A percentile compares a stretch with the other conserved stretches of the same genome.
Evolutionary conservation across 30 jellyfish, hydroid and myxozoan species (phyloP).

Genomic region (Hydractinia echinata): DNA sequence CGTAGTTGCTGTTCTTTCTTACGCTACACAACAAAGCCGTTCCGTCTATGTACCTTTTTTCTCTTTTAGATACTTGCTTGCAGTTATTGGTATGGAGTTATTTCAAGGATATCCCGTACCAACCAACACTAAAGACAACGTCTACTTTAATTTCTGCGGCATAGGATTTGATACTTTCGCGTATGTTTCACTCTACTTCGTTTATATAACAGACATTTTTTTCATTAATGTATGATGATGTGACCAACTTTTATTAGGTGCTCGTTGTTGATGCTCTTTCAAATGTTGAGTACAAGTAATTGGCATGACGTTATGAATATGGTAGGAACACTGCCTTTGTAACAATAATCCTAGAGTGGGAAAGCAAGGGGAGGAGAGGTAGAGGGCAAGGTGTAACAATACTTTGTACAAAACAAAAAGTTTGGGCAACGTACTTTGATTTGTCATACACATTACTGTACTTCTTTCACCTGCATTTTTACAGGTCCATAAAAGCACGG

Average conservation of each 20-base stretch:
- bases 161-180: constrained; percentile 63
- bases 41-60: neutral
- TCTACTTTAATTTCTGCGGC: constrained; percentile 56
- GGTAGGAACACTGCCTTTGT: constrained; percentile 12
- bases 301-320: constrained; percentile 81
- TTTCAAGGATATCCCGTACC: constrained; percentile 44
- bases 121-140: neutral
- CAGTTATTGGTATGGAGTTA: constrained; percentile 68
- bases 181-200: constrained; percentile 5
- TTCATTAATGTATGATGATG: too few species aligned
- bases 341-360: too few species aligned
- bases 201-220: too few species aligned
- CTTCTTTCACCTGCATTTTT: neutral
- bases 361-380: too few species aligned
- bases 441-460: neutral
- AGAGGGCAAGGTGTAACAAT: too few species aligned
- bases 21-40: too few species aligned
- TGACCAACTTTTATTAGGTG: constrained; percentile 34
- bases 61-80: constrained; percentile 45
- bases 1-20: too few species aligned
- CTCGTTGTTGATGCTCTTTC: constrained; percentile 63
- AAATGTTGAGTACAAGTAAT: constrained; percentile 65
- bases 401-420: too few species aligned
- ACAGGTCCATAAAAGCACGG: constrained; percentile 43
- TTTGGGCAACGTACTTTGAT: too few species aligned